A percentile compares a stretch with the other conserved stretches of the same genome.
Evolutionary conservation across 2,888 invertebrate genomes (phyloP).

Genomic region (Encarsia formosa): DNA sequence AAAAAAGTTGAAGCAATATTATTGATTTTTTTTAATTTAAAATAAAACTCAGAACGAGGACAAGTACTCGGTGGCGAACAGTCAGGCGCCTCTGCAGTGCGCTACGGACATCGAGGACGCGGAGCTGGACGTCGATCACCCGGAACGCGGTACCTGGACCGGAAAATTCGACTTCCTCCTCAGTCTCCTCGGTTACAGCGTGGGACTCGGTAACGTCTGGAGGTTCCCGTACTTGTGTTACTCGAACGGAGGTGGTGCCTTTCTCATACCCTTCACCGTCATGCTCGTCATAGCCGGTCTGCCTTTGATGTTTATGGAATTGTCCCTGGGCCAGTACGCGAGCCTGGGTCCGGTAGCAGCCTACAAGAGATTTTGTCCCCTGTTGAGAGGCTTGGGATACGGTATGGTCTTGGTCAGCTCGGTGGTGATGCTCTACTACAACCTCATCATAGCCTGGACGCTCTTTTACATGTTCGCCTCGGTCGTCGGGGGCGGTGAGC

Average conservation of each 20-base stretch:
- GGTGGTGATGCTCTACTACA: slow-evolving; percentile 73
- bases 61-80: slow-evolving; percentile 53
- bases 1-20: neutral
- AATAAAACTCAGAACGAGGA: slow-evolving; percentile 46
- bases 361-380: slow-evolving; percentile 74
- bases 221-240: slow-evolving; percentile 72
- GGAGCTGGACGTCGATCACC: too few relatives aligned
- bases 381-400: slow-evolving; percentile 70
- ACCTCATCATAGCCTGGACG: slow-evolving; percentile 74
- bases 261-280: slow-evolving; percentile 77
- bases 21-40: neutral
- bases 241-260: slow-evolving; percentile 76
- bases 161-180: slow-evolving; percentile 72
- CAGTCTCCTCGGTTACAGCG: slow-evolving; percentile 68
- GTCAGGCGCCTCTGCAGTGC: slow-evolving; percentile 51
- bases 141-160: slow-evolving; percentile 69
- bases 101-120: too few relatives aligned
- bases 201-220: slow-evolving; percentile 73
- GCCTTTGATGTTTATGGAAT: slow-evolving; percentile 79
- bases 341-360: slow-evolving; percentile 74
- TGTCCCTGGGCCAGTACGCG: slow-evolving; percentile 79
- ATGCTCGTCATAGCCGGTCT: slow-evolving; percentile 77
- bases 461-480: slow-evolving; percentile 72
- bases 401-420: slow-evolving; percentile 75
- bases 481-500: slow-evolving; percentile 49